These are phyloP conservation scores for Drosophila takahashii DNA, from an alignment of 1,140 invertebrate species.

Conservation along the genomic window DNA sequence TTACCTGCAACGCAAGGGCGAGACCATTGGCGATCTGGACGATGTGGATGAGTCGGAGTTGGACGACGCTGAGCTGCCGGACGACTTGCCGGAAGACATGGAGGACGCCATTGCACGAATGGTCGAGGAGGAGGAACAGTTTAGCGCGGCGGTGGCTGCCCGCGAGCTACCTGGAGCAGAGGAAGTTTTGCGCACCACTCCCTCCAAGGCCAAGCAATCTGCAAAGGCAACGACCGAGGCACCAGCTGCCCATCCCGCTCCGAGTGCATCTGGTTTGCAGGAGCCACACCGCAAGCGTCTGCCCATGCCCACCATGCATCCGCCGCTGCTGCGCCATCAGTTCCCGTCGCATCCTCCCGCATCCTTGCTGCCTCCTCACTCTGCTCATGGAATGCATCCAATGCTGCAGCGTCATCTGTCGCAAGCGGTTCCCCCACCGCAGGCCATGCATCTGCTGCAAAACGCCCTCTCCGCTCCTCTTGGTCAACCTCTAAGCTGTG, in stretches of 20 bases:
- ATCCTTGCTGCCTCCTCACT: conserved; percentile 55
- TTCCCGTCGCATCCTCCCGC: conserved; percentile 41
- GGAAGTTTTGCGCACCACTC: conserved; percentile 86
- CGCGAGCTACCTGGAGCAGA: conserved; percentile 86
- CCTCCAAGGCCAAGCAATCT: conserved; percentile 53
- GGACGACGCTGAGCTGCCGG: conserved; percentile 75
- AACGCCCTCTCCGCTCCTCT: conserved; percentile 74
- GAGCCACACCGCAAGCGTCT: conserved; percentile 84
- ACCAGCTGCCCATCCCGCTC: conserved; percentile 28
- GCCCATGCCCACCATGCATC: conserved; percentile 83
- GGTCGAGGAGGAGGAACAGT: conserved; percentile 87
- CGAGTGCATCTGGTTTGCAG: conserved; percentile 62
- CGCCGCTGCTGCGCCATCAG: conserved; percentile 76
- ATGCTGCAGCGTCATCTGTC: conserved; percentile 65
- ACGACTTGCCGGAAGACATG: conserved; percentile 85
- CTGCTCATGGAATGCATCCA: conserved; percentile 61
- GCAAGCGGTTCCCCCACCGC: conserved; percentile 49
- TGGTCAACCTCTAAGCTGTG: conserved; percentile 65
- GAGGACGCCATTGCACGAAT: conserved; percentile 87
- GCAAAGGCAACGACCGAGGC: conserved; percentile 14
- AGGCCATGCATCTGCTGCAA: conserved; percentile 75
- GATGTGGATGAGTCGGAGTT: conserved; percentile 77
- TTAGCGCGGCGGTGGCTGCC: conserved; percentile 86
- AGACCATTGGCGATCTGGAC: conserved; percentile 63
- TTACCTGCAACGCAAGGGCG: conserved; percentile 83